Base-by-base conservation (phyloP, 2,888 invertebrate genomes). In the Ectobius pallidus region DNA sequence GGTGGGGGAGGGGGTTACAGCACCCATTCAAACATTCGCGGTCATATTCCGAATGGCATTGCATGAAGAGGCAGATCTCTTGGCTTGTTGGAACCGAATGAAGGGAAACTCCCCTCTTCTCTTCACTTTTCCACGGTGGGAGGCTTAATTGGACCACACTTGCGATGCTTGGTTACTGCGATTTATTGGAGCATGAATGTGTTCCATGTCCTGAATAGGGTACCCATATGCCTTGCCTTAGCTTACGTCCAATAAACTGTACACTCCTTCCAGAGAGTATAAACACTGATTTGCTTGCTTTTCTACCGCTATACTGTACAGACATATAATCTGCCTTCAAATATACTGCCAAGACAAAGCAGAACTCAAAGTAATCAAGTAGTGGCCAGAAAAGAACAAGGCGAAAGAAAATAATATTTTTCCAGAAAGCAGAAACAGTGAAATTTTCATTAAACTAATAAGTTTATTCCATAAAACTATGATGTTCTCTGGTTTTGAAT, bases 91-190 rank as follows among this genome's bases (percentile, higher is more conserved):
- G n/a, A n/a, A n/a, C n/a, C n/a, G n/a, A n/a, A n/a, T n/a, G 27
- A 46, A 34, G 27, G 27, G 27, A 20, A 27, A 27, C 46, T 65
- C 44, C n/a, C n/a, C n/a, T n/a, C n/a, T n/a, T n/a, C n/a, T n/a
- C n/a, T n/a, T n/a, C n/a, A n/a, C n/a, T n/a, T n/a, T n/a, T 44
- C 9, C 46, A 30, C 27, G 30, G 22, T 9, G 65, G 65, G 30
- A 65, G 27, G 65, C 63, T 65, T 65, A 65, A 65, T 65, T 65
- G 46, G 65, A 46, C 65, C 44, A 65, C 65, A 65, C 65, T 65
- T 65, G 46, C 65, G n/a, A 27, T 65, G 27, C 27, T 18, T 14
- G 44, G 44, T 27, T 65, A 46, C n/a, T n/a, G n/a, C 65, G 65
- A 65, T 65, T 65, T 65, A 65, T 46, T 65, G 65, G 27, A 44